Conservation (phyloP, 2,888 invertebrate species). For the Melangyna quadrimaculata region DNA sequence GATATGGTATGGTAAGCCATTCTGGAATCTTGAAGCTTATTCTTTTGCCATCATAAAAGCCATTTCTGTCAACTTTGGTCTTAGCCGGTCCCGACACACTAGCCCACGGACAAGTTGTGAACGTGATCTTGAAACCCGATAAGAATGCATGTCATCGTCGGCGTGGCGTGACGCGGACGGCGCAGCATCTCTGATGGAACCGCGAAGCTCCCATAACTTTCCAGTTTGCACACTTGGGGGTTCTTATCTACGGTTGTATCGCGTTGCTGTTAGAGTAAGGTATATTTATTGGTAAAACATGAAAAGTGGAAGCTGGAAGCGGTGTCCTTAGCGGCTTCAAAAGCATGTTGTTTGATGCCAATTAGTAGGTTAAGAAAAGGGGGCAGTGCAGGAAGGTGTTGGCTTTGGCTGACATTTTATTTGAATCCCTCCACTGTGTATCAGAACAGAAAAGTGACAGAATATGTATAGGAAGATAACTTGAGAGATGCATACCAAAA, state of each 20-base stretch:
- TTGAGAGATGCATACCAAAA: background rate
- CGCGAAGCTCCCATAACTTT: constrained; percentile 64
- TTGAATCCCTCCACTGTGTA: background rate
- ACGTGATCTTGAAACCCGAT: constrained; percentile 49
- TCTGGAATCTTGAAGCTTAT: constrained; percentile 29
- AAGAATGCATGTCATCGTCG: constrained; percentile 11
- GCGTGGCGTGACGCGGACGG: background rate
- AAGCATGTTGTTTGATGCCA: constrained; percentile 38
- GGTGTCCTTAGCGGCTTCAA: constrained; percentile 35
- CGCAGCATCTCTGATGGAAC: constrained; percentile 29
- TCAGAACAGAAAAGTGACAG: background rate
- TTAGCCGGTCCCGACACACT: constrained; percentile 9
- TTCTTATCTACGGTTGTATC: constrained; percentile 67
- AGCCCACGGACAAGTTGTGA: constrained; percentile 39
- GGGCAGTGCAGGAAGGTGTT: background rate
- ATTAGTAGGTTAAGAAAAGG: constrained; percentile 47
- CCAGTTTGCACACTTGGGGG: constrained; percentile 32
- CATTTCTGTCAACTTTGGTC: constrained; percentile 39
- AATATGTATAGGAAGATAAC: background rate
- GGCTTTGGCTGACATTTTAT: background rate
- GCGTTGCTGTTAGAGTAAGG: constrained; percentile 48
- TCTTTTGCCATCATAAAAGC: constrained; percentile 37
- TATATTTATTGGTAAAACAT: constrained; percentile 65
- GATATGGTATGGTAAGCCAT: constrained; percentile 3
- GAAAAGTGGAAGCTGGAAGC: constrained; percentile 62